Evolutionary conservation across 1,140 invertebrate genomes (phyloP).

Genomic region (Tyrophagus putrescentiae): DNA sequence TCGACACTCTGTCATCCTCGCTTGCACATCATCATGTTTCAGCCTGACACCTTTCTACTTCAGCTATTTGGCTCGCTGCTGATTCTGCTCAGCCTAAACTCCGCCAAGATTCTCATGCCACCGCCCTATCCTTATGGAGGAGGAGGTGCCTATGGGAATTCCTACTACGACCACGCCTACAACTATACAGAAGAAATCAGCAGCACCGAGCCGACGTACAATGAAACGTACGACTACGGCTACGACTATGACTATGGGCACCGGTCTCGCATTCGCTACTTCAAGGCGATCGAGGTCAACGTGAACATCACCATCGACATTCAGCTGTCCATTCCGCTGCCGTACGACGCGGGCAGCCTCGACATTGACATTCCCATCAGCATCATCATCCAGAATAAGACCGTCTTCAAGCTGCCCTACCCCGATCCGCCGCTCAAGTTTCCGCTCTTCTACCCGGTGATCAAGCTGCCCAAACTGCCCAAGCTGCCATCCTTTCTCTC

Average conservation of each 20-base stretch:
- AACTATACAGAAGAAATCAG: too few species aligned
- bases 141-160: too few species aligned
- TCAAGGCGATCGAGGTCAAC: background rate
- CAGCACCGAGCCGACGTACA: background rate
- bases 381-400: background rate
- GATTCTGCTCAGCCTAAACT: too few species aligned
- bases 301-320: background rate
- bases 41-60: too few species aligned
- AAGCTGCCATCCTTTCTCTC: background rate
- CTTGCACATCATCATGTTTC: too few species aligned
- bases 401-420: background rate
- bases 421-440: slow-evolving; percentile 1
- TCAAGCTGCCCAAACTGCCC: background rate
- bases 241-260: slow-evolving; percentile 1
- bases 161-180: too few species aligned
- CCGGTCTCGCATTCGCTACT: background rate
- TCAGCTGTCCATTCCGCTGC: background rate
- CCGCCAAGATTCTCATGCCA: too few species aligned
- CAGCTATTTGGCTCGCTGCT: too few species aligned
- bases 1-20: too few species aligned
- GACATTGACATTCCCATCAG: background rate
- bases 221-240: background rate
- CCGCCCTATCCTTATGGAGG: too few species aligned
- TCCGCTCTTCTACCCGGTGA: background rate
- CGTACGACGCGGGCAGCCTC: background rate